A percentile compares a stretch with the other conserved stretches of the same genome.
Conservation (phyloP, 2,888 invertebrate species). For the Adela reaumurella region DNA sequence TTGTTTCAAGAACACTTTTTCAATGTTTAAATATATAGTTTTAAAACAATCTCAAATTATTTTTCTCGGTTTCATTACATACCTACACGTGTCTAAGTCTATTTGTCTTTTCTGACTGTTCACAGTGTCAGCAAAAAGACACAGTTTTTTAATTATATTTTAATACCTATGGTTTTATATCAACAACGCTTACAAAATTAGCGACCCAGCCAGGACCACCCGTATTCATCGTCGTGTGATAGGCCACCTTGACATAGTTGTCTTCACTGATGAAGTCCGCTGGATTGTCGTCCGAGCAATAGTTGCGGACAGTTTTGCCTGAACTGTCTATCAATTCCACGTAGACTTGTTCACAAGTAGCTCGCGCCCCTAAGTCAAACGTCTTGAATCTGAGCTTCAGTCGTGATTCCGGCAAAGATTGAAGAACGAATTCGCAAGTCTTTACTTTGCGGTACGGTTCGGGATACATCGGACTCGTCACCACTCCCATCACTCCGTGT, state of each 20-base stretch:
- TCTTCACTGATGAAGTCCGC: conserved; percentile 48
- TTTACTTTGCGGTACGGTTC: conserved; percentile 25
- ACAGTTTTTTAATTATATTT: too few relatives aligned
- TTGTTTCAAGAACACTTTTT: too few relatives aligned
- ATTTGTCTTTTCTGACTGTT: too few relatives aligned
- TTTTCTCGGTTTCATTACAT: too few relatives aligned
- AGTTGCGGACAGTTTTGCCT: conserved; percentile 34
- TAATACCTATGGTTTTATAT: too few relatives aligned
- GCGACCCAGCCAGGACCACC: conserved; percentile 69
- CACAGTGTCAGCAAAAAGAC: too few relatives aligned
- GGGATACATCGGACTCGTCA: conserved; percentile 42
- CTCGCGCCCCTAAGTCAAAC: conserved; percentile 62
- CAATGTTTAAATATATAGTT: too few relatives aligned
- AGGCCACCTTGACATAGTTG: conserved; percentile 58
- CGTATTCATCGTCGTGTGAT: conserved; percentile 64
- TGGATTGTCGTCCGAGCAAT: conserved; percentile 55
- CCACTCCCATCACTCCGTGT: conserved; percentile 23
- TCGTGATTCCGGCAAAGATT: conserved; percentile 28
- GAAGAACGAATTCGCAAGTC: conserved; percentile 38
- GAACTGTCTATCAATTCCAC: conserved; percentile 58
- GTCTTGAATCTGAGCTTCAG: conserved; percentile 30
- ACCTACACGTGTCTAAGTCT: too few relatives aligned
- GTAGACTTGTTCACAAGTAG: conserved; percentile 62
- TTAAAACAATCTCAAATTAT: too few relatives aligned
- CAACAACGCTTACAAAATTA: conserved; percentile 25